Base-by-base conservation (phyloP, 2,797 vertebrate species). In the Dermochelys coriacea region DNA sequence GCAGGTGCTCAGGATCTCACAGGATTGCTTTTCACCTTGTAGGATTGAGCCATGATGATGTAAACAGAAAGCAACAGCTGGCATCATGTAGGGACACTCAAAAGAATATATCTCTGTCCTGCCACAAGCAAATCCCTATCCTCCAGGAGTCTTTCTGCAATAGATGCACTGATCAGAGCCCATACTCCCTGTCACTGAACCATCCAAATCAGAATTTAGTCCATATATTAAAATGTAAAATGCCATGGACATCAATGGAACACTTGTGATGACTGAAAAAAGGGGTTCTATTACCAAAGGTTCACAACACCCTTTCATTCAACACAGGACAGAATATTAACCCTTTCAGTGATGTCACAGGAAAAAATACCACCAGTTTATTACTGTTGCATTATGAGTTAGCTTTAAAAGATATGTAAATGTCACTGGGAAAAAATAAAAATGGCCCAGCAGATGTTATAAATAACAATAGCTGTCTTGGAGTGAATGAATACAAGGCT, bases 211-310 rank as follows among this genome's bases (percentile, higher is more conserved):
- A 82, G 18, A 37, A 50, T 5, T 25, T 52, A 80, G 31, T n/a
- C 52, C 47, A 8, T 71, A 9, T 45, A 15, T 78, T 49, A 47
- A 47, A 82, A 80, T 7, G 5, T 64, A 82, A 0, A 27, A 84
- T 89, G 4, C 75, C 87, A 41, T 14, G 50, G 64, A 71, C 47
- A 68, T 2, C 23, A 80, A 64, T 87, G 84, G 85, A 83, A 52
- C 71, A 61, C 5, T 81, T 78, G 18, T 49, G 88, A 87, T 81
- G 52, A 81, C 81, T 82, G 82, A 90, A 47, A 81, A 89, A 80
- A 59, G 71, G 74, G 90, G 85, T 95, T 89, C 77, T 52, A 50
- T 93, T 91, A 81, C 79, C 8, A 6, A 37, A 83, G 31, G 74
- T 57, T 75, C 52, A 27, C 54, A 64, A 34, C 68, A 61, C 74